A percentile compares a stretch with the other conserved stretches of the same genome.
Evolutionary conservation across 2,888 invertebrate species (phyloP).

Genomic region (Scaptomyza parva): DNA sequence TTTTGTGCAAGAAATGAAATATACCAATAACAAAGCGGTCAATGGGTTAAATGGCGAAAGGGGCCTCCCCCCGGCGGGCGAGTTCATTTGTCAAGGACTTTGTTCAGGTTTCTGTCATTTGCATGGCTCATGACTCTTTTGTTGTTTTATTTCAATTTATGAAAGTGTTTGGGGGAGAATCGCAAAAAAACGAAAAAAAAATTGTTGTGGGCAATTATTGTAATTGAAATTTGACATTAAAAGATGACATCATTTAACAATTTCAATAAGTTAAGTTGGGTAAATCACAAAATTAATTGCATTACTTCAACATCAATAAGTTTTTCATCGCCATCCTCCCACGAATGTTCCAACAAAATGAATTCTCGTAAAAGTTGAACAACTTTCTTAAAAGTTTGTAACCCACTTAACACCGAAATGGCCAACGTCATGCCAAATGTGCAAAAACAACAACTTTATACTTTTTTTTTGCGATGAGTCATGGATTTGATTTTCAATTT

Average conservation of each 20-base stretch:
- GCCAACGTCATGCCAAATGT: slow-evolving; percentile 22
- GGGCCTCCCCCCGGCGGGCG: too few relatives aligned
- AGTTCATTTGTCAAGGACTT: slow-evolving; percentile 45
- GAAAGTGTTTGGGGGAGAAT: slow-evolving; percentile 33
- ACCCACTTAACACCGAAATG: slow-evolving; percentile 36
- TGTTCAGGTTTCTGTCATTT: slow-evolving; percentile 45
- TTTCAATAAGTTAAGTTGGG: not conserved
- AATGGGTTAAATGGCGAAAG: slow-evolving; percentile 18
- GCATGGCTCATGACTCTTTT: slow-evolving; percentile 45
- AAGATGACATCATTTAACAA: slow-evolving; percentile 45
- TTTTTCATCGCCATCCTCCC: slow-evolving; percentile 13
- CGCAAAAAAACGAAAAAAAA: slow-evolving; percentile 17
- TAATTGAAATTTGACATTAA: slow-evolving; percentile 48
- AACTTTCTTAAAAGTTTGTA: slow-evolving; percentile 38
- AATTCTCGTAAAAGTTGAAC: slow-evolving; percentile 6
- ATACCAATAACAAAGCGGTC: slow-evolving; percentile 5
- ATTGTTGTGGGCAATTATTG: slow-evolving; percentile 36
- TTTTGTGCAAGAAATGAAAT: slow-evolving; percentile 13
- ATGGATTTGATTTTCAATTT: slow-evolving; percentile 71
- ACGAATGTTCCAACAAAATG: not conserved
- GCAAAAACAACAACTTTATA: not conserved
- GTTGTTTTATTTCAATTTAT: slow-evolving; percentile 47
- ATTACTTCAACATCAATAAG: slow-evolving; percentile 14
- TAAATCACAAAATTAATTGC: slow-evolving; percentile 30
- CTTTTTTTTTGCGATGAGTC: slow-evolving; percentile 53